phyloP scores from a whole-genome alignment of 1,140 invertebrate species.

The Drosophila aff. region DNA sequence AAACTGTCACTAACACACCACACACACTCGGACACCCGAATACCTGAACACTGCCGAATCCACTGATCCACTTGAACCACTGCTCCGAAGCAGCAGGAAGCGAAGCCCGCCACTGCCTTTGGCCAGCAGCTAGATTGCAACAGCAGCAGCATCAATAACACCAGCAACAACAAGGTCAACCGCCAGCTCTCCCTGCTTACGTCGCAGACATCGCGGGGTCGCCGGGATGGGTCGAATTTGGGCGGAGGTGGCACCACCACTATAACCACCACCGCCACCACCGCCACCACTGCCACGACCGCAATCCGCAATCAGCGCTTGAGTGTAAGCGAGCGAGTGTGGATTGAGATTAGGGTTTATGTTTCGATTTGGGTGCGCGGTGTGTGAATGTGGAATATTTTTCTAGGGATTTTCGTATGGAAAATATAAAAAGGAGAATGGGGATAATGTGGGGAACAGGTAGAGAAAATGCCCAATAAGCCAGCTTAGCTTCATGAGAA shows the following conservation, averaged over 20 bases:
- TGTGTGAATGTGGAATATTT: conserved; percentile 34
- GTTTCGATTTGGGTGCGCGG: conserved; percentile 11
- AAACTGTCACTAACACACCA: conserved; percentile 51
- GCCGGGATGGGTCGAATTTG: conserved; percentile 47
- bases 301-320: conserved; percentile 75
- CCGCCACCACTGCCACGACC: conserved; percentile 44
- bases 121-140: conserved; percentile 82
- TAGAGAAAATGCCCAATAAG: conserved; percentile 26
- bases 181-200: conserved; percentile 78
- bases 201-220: conserved; percentile 63
- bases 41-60: conserved; percentile 15
- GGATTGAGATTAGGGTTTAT: conserved; percentile 19
- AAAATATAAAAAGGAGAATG: background rate
- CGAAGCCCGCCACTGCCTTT: conserved; percentile 75
- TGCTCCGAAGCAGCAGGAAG: conserved; percentile 52
- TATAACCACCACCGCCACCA: conserved; percentile 50
- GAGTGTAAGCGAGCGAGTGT: conserved; percentile 72
- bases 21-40: conserved; percentile 11
- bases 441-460: background rate
- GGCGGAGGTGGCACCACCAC: conserved; percentile 43
- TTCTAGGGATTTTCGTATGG: conserved; percentile 7
- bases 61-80: conserved; percentile 23
- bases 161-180: conserved; percentile 71
- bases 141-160: conserved; percentile 64
- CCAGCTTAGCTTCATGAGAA: conserved; percentile 3